Conservation (phyloP, 2,113 vertebrate species). For the Notiomystis cincta region DNA sequence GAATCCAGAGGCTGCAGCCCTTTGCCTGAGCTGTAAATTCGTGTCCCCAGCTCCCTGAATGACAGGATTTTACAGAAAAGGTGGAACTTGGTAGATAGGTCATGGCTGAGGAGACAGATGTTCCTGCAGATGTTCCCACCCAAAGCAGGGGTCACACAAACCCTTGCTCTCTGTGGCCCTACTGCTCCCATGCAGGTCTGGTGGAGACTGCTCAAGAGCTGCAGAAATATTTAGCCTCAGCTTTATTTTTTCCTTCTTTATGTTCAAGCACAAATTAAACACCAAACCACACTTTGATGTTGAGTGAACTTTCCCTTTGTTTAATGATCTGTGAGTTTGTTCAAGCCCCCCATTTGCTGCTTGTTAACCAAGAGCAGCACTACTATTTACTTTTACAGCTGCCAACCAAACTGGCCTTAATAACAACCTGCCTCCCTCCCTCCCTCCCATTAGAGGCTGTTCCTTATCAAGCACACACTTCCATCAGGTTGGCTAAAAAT, state of each 20-base stretch:
- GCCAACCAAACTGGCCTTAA: slow-evolving; percentile 9
- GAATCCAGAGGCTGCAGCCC: background rate
- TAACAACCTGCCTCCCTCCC: background rate
- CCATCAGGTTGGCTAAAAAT: slow-evolving; percentile 18
- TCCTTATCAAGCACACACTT: slow-evolving; percentile 26
- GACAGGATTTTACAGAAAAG: background rate
- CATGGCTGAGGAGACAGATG: background rate
- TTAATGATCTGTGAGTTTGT: slow-evolving; percentile 13
- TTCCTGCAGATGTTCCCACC: background rate
- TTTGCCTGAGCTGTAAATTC: background rate
- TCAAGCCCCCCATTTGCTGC: background rate
- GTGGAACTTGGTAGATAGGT: background rate
- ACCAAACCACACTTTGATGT: background rate
- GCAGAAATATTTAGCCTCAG: background rate
- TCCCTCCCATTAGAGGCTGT: background rate
- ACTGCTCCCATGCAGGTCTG: background rate
- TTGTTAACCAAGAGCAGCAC: slow-evolving; percentile 13
- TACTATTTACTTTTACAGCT: background rate
- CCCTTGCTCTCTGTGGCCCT: background rate
- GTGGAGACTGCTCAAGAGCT: background rate
- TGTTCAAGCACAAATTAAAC: background rate
- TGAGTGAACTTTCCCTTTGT: background rate
- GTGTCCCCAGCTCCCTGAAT: background rate
- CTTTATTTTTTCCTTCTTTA: accelerated
- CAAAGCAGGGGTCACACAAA: background rate